These are phyloP conservation scores for Iselma pallidipennis DNA, from an alignment of 2,888 invertebrate genomes.

Conservation along the genomic window DNA sequence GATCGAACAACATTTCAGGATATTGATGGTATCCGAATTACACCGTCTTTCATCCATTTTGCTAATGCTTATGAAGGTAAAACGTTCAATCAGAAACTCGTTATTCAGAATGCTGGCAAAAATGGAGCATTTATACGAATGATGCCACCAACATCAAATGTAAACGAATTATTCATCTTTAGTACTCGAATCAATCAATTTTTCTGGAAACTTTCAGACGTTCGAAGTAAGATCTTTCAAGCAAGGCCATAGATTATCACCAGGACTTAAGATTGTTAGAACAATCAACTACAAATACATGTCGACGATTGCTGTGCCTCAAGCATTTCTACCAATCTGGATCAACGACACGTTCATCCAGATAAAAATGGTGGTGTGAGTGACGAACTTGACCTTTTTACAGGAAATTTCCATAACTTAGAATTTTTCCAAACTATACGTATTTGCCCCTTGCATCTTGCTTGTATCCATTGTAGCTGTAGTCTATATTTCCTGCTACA, in stretches of 20 bases:
- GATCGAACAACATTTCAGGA: slow-evolving; percentile 8
- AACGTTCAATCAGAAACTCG: slow-evolving; percentile 43
- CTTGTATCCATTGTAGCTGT: background rate
- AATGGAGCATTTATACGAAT: slow-evolving; percentile 48
- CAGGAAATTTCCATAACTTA: background rate
- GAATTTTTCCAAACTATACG: background rate
- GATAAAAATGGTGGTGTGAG: slow-evolving; percentile 49
- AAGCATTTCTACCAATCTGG: slow-evolving; percentile 48
- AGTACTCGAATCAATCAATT: background rate
- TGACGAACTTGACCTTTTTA: too few relatives aligned
- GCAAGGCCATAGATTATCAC: slow-evolving; percentile 41
- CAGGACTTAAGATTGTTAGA: slow-evolving; percentile 52
- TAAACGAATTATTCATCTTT: slow-evolving; percentile 31
- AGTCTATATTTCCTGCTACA: background rate
- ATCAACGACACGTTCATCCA: slow-evolving; percentile 46
- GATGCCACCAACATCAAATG: slow-evolving; percentile 51
- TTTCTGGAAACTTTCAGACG: slow-evolving; percentile 42
- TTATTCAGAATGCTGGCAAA: slow-evolving; percentile 51
- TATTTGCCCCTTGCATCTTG: background rate
- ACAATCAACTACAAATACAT: slow-evolving; percentile 48
- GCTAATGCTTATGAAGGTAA: slow-evolving; percentile 55
- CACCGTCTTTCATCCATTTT: slow-evolving; percentile 52
- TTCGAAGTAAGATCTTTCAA: slow-evolving; percentile 45
- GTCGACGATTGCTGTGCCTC: slow-evolving; percentile 40
- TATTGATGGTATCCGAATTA: slow-evolving; percentile 45